Evolutionary conservation across 2,888 invertebrate species (phyloP), one percentile per base, ranked within the genome.

Genomic region (Galerucella pusilla): DNA sequence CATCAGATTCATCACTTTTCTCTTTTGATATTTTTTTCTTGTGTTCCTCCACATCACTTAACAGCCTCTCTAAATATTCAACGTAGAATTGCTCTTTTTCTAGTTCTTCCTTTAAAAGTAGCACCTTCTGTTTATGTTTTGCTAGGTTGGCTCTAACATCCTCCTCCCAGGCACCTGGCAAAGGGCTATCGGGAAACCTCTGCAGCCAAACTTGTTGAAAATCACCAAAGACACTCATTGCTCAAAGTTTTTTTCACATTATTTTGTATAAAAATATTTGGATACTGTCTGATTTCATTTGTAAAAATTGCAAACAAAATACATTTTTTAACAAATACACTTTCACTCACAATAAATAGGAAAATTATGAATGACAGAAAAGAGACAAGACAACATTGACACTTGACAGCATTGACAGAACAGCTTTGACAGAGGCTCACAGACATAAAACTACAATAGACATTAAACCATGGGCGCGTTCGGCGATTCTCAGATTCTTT

Each of bases 141-240:
- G 94, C 92, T 84, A 97, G 91, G 90, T 96, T 96, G 82, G 95
- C 94, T 86, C 96, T 92, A 86, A 96, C 96, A 90, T 96, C 96
- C 89, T 95, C 96, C 88, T 96, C 96, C 96, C 96, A 96, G 87
- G 96, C 96, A 87, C 94, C 94, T 87, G 96, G 96, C 84, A 96
- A 90, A 83, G 94, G 94, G 89, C 95, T 95, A 86, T 95, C 95
- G 82, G 96, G 96, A 91, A 96, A 96, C 86, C 96, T 91, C 90
- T 96, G 94, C 89, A 93, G 92, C 96, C 96, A 96, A 89, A 96
- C 94, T 88, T 94, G 94, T 90, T 95, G 95, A 89, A 96, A 96
- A 90, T 96, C 96, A 87, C 94, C 93, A 88, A 95, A 96, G 86
- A 96, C 95, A 90, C 95, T 96, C 96, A 93, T 93, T 89, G 83